phyloP scores from a whole-genome alignment of 2,113 vertebrate genomes.

The Microcebus tavaratra region DNA sequence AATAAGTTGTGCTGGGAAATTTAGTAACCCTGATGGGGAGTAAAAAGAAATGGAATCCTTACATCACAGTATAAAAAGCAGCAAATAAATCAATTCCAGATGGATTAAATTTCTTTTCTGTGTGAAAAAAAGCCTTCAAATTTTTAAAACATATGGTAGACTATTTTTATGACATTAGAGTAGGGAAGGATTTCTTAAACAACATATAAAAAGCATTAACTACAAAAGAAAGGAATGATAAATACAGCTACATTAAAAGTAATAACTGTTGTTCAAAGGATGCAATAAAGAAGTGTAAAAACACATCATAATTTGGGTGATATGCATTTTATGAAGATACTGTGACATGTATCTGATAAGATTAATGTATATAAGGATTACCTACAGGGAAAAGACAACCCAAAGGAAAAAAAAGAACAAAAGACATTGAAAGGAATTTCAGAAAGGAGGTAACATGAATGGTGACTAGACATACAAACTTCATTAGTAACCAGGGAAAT shows the following conservation, averaged over 20 bases:
- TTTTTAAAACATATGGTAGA: not conserved
- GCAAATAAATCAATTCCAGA: not conserved
- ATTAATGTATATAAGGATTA: not conserved
- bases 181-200: not conserved
- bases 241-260: conserved; percentile 23
- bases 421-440: not conserved
- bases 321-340: not conserved
- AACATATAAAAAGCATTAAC: conserved; percentile 22
- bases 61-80: not conserved
- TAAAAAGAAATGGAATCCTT: not conserved
- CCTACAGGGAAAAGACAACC: not conserved
- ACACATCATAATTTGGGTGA: not conserved
- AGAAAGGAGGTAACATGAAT: not conserved
- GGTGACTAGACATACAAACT: not conserved
- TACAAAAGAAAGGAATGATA: not conserved
- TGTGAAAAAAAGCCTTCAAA: not conserved
- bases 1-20: not conserved
- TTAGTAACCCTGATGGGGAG: not conserved
- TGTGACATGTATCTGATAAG: not conserved
- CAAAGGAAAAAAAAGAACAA: not conserved
- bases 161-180: not conserved
- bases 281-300: not conserved
- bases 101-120: not conserved
- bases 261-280: not conserved
- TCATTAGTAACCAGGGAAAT: not conserved